Percentiles rank a stretch among this genome's conserved stretches.
phyloP scores from a whole-genome alignment of 2,888 invertebrate genomes.

The Metallyticus violacea region DNA sequence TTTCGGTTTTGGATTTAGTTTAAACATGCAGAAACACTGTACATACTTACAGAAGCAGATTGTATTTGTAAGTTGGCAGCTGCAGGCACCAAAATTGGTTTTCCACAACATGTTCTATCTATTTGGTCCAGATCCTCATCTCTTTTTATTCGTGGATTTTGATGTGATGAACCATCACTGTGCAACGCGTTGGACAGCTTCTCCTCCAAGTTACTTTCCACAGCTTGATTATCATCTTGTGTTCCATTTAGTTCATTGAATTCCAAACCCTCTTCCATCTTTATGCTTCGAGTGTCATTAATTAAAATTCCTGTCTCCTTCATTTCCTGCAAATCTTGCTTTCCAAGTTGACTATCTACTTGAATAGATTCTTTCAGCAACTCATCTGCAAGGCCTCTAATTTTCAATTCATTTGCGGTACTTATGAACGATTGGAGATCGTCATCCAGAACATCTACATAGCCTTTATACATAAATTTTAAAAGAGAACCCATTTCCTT shows the following conservation, averaged over 20 bases:
- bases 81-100: too few species aligned
- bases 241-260: not conserved
- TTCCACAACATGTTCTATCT: not conserved
- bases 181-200: too few species aligned
- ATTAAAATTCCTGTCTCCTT: not conserved
- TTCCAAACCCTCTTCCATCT: not conserved
- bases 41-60: not conserved
- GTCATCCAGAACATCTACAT: constrained; percentile 63
- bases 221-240: not conserved
- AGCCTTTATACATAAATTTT: constrained; percentile 70
- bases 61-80: not conserved
- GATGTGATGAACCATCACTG: too few species aligned
- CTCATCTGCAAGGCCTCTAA: constrained; percentile 56
- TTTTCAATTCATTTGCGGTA: constrained; percentile 65
- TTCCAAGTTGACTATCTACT: not conserved
- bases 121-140: not conserved
- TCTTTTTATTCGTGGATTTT: not conserved
- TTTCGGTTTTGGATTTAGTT: too few species aligned
- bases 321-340: not conserved
- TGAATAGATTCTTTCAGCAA: constrained; percentile 29
- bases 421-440: constrained; percentile 62
- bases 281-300: not conserved
- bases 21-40: too few species aligned
- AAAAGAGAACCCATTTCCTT: constrained; percentile 65
- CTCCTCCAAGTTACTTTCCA: not conserved